Evolutionary conservation across 2,888 invertebrate genomes (phyloP), one percentile per base, ranked within the genome.

Genomic region (Cenopis cana): DNA sequence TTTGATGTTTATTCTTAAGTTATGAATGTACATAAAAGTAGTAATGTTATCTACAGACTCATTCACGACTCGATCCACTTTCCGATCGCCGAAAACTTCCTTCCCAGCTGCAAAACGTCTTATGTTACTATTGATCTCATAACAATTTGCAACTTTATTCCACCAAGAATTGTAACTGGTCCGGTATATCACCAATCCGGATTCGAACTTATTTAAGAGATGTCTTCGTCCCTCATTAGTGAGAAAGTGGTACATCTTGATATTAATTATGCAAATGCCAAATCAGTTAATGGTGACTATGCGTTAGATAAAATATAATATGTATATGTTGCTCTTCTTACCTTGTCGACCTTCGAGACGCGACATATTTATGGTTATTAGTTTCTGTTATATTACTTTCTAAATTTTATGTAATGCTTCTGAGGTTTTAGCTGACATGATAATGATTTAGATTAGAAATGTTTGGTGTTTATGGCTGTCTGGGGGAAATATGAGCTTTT

Each of bases 231-330:
- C 54, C 66, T 70, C 70, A 70, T 70, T 66, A 66, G 66, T 49
- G 60, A 55, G 70, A 70, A 70, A 70, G 70, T 60, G 60, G 49
- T 60, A 60, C 55, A 66, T 60, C 66, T 70, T 65, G 46, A 66
- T 70, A 70, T 66, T 66, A 66, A 70, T 66, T 70, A 70, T 70
- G 70, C 70, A 60, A 66, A 70, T 69, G n/a, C 14, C 12, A 14
- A 38, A 41, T 61, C 38, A 54, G 46, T 33, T 55, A 65, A 65
- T 70, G 59, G 59, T 59, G 69, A 59, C 65, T 64, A 57, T 69
- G 65, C 50, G 36, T 41, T 65, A 52, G 64, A 65, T 65, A 59
- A 69, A 69, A 64, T 62, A 55, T 55, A 55, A 60, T 24, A 56
- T 36, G 24, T 24, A 36, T 17, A n/a, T 12, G 59, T 18, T 52